Base-by-base conservation (phyloP, 1,140 invertebrate species). In the Solenopsis invicta region DNA sequence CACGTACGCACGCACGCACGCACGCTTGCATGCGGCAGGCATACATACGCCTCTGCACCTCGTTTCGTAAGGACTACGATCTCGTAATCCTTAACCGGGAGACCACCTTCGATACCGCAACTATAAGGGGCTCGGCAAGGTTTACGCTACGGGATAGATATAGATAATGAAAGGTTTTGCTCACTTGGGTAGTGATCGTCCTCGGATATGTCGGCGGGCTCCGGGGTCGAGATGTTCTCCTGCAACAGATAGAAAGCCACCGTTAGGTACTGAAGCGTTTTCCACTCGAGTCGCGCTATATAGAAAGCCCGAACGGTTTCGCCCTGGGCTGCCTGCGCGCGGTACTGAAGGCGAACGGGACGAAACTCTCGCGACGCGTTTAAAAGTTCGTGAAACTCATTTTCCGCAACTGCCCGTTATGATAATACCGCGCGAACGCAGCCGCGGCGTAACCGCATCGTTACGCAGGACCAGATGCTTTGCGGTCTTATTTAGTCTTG, bases 161-260 rank as follows among this genome's bases (percentile, higher is more conserved):
- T 59, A 88, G 64, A 67, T 81, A 89, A 80, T 81, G 76, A 89
- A 87, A 84, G 69, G 80, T 88, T 87, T 88, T 90, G 88, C 96
- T 97, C 95, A 97, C 97, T 96, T 91, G 96, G 96, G 92, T 96
- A 97, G 88, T 97, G 97, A 91, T 97, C 97, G 77, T 97, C 97
- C 86, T 97, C 97, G 82, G 96, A 96, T 91, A 96, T 96, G 89
- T 97, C 97, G 4, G 96, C 94, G 24, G 97, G 96, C 92, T 97
- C 97, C 61, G 97, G 96, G 37, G 97, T 97, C 24, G 96, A 96
- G 90, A 97, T 94, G 92, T 97, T 97, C 93, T 97, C 97, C 97
- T 97, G 96, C 13, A 97, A 97, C 95, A 96, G 94, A 94, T 92
- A 66, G 66, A 92, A 92, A 75, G 91, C 16, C 52, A 34, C 61